Percentiles rank a stretch among this genome's conserved stretches.
Conservation (phyloP, 2,888 invertebrate genomes). For the Sylvicola cinctus region DNA sequence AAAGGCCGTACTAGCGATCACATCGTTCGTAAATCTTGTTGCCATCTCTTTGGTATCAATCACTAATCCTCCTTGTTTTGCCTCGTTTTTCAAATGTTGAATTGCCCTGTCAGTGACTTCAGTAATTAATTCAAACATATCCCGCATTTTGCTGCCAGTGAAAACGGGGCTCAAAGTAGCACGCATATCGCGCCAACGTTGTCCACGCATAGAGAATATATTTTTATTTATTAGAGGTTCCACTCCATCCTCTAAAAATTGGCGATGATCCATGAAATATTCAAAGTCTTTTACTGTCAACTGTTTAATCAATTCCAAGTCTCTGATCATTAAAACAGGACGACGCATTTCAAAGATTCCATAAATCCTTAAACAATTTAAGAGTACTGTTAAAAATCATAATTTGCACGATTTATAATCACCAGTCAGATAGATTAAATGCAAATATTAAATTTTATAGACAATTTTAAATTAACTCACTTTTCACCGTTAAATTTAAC, state of each 20-base stretch:
- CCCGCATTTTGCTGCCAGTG: conserved; percentile 27
- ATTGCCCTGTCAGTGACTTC: conserved; percentile 12
- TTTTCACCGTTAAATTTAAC: too few relatives aligned
- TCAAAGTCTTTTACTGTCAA: conserved; percentile 35
- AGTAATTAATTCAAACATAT: conserved; percentile 23
- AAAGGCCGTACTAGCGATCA: conserved; percentile 27
- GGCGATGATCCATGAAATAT: conserved; percentile 29
- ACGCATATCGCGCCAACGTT: conserved; percentile 25
- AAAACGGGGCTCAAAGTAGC: conserved; percentile 25
- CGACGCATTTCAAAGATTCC: conserved; percentile 27
- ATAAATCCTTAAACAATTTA: conserved; percentile 21
- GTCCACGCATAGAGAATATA: conserved; percentile 26
- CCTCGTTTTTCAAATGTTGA: conserved; percentile 4
- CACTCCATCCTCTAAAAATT: conserved; percentile 18
- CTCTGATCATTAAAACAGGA: conserved; percentile 27
- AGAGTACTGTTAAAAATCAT: too few relatives aligned
- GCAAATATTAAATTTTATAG: background rate
- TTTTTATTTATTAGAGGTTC: conserved; percentile 31
- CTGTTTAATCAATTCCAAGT: conserved; percentile 31
- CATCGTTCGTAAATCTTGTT: conserved; percentile 10
- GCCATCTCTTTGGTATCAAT: conserved; percentile 5
- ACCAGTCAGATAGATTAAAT: too few relatives aligned
- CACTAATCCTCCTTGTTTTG: background rate
- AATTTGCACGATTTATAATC: too few relatives aligned
- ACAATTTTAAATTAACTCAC: too few relatives aligned